Conservation (phyloP, 2,113 vertebrate species). For the Toxotes jaculatrix region DNA sequence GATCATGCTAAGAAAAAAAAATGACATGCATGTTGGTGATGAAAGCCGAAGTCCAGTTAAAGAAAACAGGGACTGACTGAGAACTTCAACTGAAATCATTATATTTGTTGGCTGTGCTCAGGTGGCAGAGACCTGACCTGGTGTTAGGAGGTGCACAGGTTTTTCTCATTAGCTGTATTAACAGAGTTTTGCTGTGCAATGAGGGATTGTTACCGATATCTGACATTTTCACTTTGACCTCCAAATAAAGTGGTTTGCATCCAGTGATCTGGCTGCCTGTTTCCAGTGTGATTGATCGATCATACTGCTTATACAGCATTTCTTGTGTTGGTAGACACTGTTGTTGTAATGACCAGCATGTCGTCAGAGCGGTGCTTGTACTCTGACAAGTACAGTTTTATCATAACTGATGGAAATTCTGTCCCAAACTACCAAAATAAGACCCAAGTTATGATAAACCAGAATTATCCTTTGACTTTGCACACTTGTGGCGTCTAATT, state of each 20-base stretch:
- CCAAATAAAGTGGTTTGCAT: not conserved
- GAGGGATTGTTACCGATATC: not conserved
- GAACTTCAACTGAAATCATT: not conserved
- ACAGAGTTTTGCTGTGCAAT: not conserved
- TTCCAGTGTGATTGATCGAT: not conserved
- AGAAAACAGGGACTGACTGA: not conserved
- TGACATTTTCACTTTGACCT: not conserved
- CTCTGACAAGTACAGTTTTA: not conserved
- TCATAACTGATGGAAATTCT: not conserved
- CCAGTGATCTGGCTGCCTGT: not conserved
- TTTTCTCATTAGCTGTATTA: not conserved
- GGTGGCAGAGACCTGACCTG: not conserved
- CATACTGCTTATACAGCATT: not conserved
- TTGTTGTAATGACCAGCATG: not conserved
- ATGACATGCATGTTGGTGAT: not conserved
- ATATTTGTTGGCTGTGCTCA: not conserved
- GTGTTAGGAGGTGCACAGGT: not conserved
- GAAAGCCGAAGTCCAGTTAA: not conserved
- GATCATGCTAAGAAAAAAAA: not conserved
- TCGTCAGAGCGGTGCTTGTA: not conserved
- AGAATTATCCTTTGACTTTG: not conserved
- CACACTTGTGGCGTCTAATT: constrained; percentile 13
- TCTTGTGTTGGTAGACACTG: not conserved
- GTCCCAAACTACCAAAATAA: not conserved
- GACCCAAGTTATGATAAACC: not conserved